These are phyloP conservation scores for Limosa lapponica DNA, from an alignment of 2,797 vertebrate genomes.

Conservation along the genomic window DNA sequence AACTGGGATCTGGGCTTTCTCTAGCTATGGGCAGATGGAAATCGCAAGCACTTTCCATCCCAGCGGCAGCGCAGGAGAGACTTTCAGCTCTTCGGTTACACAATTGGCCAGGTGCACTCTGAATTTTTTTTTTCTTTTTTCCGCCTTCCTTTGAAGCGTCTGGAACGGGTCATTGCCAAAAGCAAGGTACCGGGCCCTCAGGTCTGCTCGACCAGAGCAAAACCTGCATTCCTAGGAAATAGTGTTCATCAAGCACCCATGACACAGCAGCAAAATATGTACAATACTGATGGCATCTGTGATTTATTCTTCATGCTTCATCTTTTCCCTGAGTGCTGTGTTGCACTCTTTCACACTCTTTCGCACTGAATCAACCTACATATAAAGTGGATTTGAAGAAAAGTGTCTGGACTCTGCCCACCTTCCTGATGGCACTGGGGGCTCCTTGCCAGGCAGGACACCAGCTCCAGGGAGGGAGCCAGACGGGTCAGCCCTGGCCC, in stretches of 20 bases:
- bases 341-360: background rate
- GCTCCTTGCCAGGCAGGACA: background rate
- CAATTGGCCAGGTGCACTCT: background rate
- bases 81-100: background rate
- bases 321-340: background rate
- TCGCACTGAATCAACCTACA: background rate
- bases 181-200: background rate
- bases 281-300: background rate
- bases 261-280: background rate
- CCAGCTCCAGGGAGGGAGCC: background rate
- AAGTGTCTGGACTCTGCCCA: background rate
- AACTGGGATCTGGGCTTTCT: background rate
- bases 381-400: background rate
- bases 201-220: background rate
- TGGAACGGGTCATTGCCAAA: background rate
- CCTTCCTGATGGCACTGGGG: background rate
- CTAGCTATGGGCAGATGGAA: background rate
- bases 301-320: background rate
- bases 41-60: background rate
- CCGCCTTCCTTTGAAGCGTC: background rate
- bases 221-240: background rate
- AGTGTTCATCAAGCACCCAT: background rate
- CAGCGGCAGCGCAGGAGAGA: background rate
- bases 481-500: background rate
- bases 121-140: background rate